phyloP scores from a whole-genome alignment of 2,888 invertebrate species.

The Ophraella communa region DNA sequence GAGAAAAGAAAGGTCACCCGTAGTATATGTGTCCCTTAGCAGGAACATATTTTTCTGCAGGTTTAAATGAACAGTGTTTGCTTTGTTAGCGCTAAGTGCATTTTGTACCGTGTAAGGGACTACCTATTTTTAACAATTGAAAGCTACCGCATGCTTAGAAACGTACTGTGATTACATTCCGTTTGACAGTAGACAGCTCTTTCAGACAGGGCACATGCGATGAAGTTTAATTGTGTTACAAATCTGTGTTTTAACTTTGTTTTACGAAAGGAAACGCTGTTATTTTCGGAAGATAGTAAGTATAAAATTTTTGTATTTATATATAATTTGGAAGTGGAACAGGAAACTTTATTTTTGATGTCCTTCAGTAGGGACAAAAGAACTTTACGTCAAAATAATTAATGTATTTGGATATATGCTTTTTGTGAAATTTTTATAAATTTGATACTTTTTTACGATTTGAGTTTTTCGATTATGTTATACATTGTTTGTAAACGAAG shows the following conservation, averaged over 20 bases:
- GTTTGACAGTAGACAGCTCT: constrained; percentile 3
- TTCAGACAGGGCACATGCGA: constrained; percentile 3
- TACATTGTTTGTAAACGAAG: background rate
- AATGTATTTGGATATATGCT: constrained; percentile 2
- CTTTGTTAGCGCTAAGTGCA: constrained; percentile 7
- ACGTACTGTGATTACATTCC: background rate
- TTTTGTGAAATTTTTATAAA: constrained; percentile 11
- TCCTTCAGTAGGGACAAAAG: constrained; percentile 10
- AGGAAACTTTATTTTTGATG: constrained; percentile 9
- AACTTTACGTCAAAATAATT: constrained; percentile 8
- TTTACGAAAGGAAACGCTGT: constrained; percentile 9
- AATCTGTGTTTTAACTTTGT: constrained; percentile 8
- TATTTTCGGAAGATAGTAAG: constrained; percentile 1
- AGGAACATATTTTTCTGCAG: constrained; percentile 9
- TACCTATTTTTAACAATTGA: constrained; percentile 9
- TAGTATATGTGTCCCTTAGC: constrained; percentile 9
- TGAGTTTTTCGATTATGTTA: constrained; percentile 6
- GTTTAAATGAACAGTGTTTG: constrained; percentile 10
- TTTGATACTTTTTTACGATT: no score
- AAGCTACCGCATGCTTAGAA: no score
- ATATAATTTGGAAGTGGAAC: constrained; percentile 9
- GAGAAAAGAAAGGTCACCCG: constrained; percentile 10
- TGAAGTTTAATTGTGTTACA: constrained; percentile 14
- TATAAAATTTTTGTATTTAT: constrained; percentile 7
- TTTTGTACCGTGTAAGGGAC: constrained; percentile 12